These are phyloP conservation scores for Corticium candelabrum DNA, from an alignment of 37 sponge, comb jelly and placozoan genomes.

Conservation along the genomic window DNA sequence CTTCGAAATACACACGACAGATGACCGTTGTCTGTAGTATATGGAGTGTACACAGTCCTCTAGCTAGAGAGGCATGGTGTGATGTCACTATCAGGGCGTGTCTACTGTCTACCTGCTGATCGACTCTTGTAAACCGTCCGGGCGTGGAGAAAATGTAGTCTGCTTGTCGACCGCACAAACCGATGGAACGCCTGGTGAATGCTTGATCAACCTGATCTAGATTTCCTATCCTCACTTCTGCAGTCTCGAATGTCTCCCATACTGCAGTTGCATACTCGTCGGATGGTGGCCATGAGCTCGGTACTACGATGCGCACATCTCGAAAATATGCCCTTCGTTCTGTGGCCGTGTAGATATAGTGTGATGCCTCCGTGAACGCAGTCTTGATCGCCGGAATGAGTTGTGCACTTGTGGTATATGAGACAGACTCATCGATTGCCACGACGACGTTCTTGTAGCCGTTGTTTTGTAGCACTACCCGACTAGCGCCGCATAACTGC, in stretches of 20 bases:
- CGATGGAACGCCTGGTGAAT: not conserved
- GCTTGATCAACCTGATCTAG: not conserved
- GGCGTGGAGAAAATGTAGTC: not conserved
- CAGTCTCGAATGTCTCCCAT: not conserved
- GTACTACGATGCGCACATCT: not conserved
- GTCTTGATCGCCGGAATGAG: not conserved
- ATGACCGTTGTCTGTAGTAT: too few species aligned
- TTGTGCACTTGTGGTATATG: not conserved
- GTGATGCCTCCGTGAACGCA: not conserved
- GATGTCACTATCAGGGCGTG: constrained; percentile 1
- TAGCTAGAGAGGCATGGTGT: too few species aligned
- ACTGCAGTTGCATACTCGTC: not conserved
- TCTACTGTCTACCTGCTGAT: too few species aligned
- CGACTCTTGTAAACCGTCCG: not conserved
- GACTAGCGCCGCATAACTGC: not conserved
- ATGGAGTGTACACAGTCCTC: too few species aligned
- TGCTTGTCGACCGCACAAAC: not conserved
- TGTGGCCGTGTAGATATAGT: not conserved
- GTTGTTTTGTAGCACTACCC: not conserved
- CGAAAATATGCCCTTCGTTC: not conserved
- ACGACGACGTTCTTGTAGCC: constrained; percentile 1
- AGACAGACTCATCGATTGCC: not conserved
- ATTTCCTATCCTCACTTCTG: not conserved
- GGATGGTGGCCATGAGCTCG: not conserved
- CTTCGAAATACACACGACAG: too few species aligned